Base-by-base conservation (phyloP, 1,140 invertebrate genomes). In the Drosophila ercepeae region DNA sequence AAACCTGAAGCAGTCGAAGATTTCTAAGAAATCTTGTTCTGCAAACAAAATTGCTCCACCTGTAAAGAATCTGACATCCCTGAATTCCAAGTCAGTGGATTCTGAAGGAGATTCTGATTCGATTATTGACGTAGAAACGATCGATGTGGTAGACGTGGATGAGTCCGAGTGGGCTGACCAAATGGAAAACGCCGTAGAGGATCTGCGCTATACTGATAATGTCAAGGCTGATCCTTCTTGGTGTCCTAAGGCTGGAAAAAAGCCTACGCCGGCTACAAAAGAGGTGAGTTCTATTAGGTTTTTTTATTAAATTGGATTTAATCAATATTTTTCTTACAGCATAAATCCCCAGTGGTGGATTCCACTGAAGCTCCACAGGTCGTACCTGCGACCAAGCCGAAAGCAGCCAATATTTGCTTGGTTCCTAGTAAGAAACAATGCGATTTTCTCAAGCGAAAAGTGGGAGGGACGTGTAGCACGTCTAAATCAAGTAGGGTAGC, bases 71-170 rank as follows among this genome's bases (percentile, higher is more conserved):
- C 9, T 9, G 11, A 1, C 11, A 41, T 14, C 42, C 1, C 13
- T 45, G 7, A 23, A 69, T 23, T 45, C 72, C 0, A 78, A 67
- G 52, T 19, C 25, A 45, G 39, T 46, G 1, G 79, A 91, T 36
- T 86, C 86, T 8, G 90, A 90, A 57, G 73, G 71, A 8, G 89
- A 91, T 23, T 81, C 88, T 0, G 90, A 91, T 61, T 72, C 83
- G 4, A 91, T 91, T 16, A 89, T 91, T 25, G 90, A 91, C 61
- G 84, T 91, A 7, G 90, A 91, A 64, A 91, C 90, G 1, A 73
- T 91, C n/a, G 90, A 91, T 67, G 52, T 75, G 19, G 54, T 78
- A 11, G 79, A 86, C 44, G 67, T 73, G 46, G 75, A 78, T 51
- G 86, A 77, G 25, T 59, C 55, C 2, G 0, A 14, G 5, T 79